Evolutionary conservation across 2,888 invertebrate genomes (phyloP), one percentile per base, ranked within the genome.

Genomic region (Caenorhabditis afra): DNA sequence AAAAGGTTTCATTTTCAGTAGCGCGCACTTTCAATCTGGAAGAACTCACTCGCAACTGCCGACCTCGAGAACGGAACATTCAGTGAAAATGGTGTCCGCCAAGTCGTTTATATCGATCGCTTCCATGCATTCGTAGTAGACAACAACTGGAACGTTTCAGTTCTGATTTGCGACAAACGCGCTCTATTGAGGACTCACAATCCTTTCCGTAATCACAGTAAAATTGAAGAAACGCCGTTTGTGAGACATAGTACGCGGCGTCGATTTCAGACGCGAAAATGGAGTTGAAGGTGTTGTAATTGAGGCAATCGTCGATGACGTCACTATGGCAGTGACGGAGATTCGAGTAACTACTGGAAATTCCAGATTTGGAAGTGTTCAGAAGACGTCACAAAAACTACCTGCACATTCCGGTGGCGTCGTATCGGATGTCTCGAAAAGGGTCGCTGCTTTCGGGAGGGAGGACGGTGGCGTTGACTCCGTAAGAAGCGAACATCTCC

Each of bases 11-110:
- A 12, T 44, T 18, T n/a, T n/a, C n/a, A n/a, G 22, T 4, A 45
- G 29, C 7, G 39, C 16, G 11, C 7, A 37, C 37, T 37, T 50
- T 0, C 8, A 67, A 57, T 20, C 11, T 18, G 22, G 14, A 35
- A 29, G 7, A 20, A 61, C 76, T 45, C 14, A 73, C 78, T 78
- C 78, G 71, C 78, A 78, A 66, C 44, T 67, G 22, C 78, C 78
- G 3, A 73, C 45, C 62, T 78, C 78, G 14, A 73, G 39, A 12
- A 67, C 78, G 1, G 71, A 73, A 39, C 78, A 78, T 52, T 78
- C 78, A 0, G 66, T 61, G 55, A 59, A 78, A 29, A 78, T 78
- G 0, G 73, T 71, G 23, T 73, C 73, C 3, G 71, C 29, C 0
- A 78, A 16, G 45, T 73, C 78, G 62, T 78, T 62, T 37, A 73